Percentiles rank a stretch among this genome's conserved stretches.
Conservation (phyloP, 2,797 vertebrate genomes). For the Cuculus canorus region DNA sequence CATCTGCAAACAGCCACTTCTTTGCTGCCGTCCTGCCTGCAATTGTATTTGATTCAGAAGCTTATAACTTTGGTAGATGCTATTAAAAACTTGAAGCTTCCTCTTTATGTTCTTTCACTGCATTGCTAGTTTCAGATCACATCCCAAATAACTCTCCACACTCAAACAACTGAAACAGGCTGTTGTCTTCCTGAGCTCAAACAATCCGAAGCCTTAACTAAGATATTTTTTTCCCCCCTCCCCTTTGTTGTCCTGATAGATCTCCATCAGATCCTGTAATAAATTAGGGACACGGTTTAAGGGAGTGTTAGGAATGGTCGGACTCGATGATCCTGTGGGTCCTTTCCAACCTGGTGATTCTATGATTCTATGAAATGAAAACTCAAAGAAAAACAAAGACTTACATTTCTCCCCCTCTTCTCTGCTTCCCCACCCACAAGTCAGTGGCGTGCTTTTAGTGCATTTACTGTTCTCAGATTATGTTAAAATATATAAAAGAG, state of each 20-base stretch:
- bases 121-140: background rate
- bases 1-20: background rate
- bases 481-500: constrained; percentile 77
- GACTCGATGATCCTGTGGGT: too few relatives aligned
- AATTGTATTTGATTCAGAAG: background rate
- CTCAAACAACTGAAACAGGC: background rate
- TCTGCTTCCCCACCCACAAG: constrained; percentile 49
- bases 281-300: too few relatives aligned
- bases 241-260: background rate
- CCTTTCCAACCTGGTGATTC: too few relatives aligned
- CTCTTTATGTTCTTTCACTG: background rate
- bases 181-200: background rate
- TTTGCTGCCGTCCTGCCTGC: background rate
- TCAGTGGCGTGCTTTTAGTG: constrained; percentile 57
- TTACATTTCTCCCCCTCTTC: background rate
- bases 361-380: too few relatives aligned
- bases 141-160: background rate
- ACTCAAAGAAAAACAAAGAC: constrained; percentile 42
- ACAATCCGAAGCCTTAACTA: background rate
- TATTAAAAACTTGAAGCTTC: background rate
- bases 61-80: background rate
- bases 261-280: constrained; percentile 13
- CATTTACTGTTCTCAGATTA: constrained; percentile 65
- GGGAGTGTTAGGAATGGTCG: too few relatives aligned
- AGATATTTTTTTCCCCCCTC: background rate